phyloP scores from a whole-genome alignment of 2,888 invertebrate genomes.

The Andrena praecox region DNA sequence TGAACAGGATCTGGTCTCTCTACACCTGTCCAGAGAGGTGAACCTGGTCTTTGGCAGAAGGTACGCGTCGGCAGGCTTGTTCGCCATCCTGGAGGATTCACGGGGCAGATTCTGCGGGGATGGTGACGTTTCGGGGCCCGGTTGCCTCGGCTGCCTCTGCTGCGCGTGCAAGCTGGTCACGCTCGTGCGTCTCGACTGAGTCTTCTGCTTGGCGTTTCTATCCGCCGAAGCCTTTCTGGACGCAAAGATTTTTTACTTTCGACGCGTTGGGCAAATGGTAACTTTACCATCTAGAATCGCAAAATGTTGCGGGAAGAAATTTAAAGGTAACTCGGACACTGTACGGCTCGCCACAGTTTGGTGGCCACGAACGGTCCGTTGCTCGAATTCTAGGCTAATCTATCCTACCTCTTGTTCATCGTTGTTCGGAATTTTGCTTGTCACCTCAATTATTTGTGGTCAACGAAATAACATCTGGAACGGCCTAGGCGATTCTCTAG shows the following conservation, averaged over 20 bases:
- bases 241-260: not conserved
- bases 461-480: constrained; percentile 40
- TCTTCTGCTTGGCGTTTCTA: constrained; percentile 38
- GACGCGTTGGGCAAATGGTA: not conserved
- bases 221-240: constrained; percentile 60
- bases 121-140: constrained; percentile 30
- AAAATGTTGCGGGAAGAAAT: not conserved
- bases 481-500: constrained; percentile 40
- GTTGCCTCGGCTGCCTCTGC: not conserved
- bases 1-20: constrained; percentile 49
- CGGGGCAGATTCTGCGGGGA: constrained; percentile 26
- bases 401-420: constrained; percentile 62
- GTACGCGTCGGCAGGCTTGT: constrained; percentile 30
- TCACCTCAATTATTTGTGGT: constrained; percentile 4
- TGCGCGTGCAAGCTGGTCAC: constrained; percentile 42
- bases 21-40: constrained; percentile 58
- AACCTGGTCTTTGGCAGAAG: constrained; percentile 69
- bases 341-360: no score
- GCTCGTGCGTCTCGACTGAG: constrained; percentile 46
- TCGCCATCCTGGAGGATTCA: not conserved
- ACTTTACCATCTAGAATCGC: not conserved
- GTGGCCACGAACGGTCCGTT: not conserved
- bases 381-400: not conserved
- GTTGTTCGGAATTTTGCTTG: constrained; percentile 48
- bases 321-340: not conserved